phyloP scores from a whole-genome alignment of 2,888 invertebrate species.

The Synergus itoensis region DNA sequence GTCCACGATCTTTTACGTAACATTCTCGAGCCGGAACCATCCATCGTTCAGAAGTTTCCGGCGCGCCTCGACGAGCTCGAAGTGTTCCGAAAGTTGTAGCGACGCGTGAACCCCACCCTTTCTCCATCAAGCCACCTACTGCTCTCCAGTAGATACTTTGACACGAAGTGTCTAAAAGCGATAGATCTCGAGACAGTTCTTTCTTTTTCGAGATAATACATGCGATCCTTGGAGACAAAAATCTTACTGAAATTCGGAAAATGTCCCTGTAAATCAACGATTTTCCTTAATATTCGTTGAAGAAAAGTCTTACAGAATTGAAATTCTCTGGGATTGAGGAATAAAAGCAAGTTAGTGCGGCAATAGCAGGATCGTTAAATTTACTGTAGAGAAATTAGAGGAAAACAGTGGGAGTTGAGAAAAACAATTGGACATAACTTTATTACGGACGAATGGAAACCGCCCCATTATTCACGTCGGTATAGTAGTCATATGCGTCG shows the following conservation, averaged over 20 bases:
- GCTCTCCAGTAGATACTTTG: slow-evolving; percentile 15
- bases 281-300: neutral
- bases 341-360: neutral
- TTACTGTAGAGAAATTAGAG: slow-evolving; percentile 14
- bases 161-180: slow-evolving; percentile 34
- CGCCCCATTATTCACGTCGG: slow-evolving; percentile 67
- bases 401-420: neutral
- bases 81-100: slow-evolving; percentile 59
- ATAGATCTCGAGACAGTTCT: neutral
- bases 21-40: slow-evolving; percentile 56
- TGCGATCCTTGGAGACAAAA: neutral
- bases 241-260: neutral
- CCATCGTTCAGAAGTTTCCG: slow-evolving; percentile 63
- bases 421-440: slow-evolving; percentile 54
- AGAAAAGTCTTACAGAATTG: neutral
- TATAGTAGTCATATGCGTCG: slow-evolving; percentile 61
- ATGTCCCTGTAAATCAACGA: neutral
- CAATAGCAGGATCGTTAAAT: neutral
- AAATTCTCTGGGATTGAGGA: neutral
- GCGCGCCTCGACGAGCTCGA: slow-evolving; percentile 54
- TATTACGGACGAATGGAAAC: slow-evolving; percentile 58
- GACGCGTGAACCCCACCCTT: slow-evolving; percentile 57
- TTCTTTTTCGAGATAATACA: neutral
- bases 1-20: slow-evolving; percentile 59
- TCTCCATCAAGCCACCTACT: slow-evolving; percentile 8